Percentiles rank a stretch among this genome's conserved stretches.
Evolutionary conservation across 2,113 vertebrate species (phyloP).

Genomic region (Siniperca knerii): DNA sequence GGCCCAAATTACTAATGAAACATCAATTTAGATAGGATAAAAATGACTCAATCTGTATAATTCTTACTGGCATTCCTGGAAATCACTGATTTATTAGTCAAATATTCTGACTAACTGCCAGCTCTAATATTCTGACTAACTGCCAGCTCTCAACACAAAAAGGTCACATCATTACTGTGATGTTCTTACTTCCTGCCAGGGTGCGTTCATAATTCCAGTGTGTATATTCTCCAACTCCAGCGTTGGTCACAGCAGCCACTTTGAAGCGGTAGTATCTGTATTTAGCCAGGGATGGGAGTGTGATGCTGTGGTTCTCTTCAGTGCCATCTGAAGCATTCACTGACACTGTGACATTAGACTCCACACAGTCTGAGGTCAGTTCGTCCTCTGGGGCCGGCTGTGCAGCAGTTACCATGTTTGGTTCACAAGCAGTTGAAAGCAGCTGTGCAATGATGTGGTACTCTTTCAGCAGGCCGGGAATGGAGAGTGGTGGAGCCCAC

Average conservation of each 20-base stretch:
- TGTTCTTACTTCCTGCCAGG: conserved; percentile 91
- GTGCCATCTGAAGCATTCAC: conserved; percentile 81
- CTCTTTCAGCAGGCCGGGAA: conserved; percentile 90
- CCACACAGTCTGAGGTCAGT: conserved; percentile 82
- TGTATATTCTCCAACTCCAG: conserved; percentile 89
- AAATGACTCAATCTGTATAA: neutral
- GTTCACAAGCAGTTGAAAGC: conserved; percentile 82
- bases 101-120: conserved; percentile 27
- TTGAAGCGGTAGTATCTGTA: conserved; percentile 93
- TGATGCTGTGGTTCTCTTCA: conserved; percentile 77
- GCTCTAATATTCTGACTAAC: conserved; percentile 21
- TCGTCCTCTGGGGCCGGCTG: conserved; percentile 28
- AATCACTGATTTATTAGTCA: conserved; percentile 1
- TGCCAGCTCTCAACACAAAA: conserved; percentile 22
- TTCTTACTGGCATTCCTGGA: neutral
- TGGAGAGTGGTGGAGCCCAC: conserved; percentile 88
- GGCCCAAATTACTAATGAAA: neutral
- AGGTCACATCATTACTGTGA: conserved; percentile 18
- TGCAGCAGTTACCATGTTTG: conserved; percentile 36
- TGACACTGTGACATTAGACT: conserved; percentile 81
- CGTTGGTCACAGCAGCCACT: conserved; percentile 91
- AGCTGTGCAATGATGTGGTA: conserved; percentile 90
- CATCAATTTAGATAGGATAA: neutral
- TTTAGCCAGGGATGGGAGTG: conserved; percentile 88
- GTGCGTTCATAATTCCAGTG: conserved; percentile 89